Evolutionary conservation across 2,888 invertebrate genomes (phyloP).

Genomic region (Lypha dubia): DNA sequence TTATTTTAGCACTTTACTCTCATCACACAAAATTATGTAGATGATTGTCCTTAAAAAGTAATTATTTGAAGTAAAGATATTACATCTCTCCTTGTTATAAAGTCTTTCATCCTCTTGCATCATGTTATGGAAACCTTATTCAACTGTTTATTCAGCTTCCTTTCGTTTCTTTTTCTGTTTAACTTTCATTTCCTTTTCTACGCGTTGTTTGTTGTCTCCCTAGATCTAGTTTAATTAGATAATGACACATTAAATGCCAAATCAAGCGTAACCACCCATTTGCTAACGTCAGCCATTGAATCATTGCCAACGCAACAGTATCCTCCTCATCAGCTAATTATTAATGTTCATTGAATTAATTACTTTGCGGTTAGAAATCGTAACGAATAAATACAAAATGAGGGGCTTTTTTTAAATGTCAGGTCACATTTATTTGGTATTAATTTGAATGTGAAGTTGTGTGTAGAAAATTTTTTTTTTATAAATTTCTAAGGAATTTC

Average conservation of each 20-base stretch:
- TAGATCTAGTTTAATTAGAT: slow-evolving; percentile 47
- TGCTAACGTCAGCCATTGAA: not conserved
- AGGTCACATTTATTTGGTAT: not conserved
- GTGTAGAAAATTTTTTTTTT: not conserved
- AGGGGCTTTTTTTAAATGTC: not conserved
- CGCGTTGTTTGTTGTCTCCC: not conserved
- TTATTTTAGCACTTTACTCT: not conserved
- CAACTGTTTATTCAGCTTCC: not conserved
- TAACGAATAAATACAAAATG: not conserved
- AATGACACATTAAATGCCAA: slow-evolving; percentile 58
- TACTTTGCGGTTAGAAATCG: slow-evolving; percentile 53
- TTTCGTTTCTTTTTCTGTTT: not conserved
- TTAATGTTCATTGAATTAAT: slow-evolving; percentile 64
- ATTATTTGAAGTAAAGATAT: not conserved
- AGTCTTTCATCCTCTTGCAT: not conserved
- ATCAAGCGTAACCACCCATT: slow-evolving; percentile 39
- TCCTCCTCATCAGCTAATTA: slow-evolving; percentile 15
- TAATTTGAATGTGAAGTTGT: not conserved
- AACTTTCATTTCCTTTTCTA: not conserved
- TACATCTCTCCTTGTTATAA: not conserved
- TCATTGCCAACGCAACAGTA: not conserved
- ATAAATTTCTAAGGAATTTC: not conserved
- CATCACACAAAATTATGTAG: not conserved
- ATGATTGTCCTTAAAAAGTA: not conserved
- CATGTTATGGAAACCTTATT: not conserved